These are phyloP conservation scores for Danio choprae DNA, from an alignment of 2,797 vertebrate species.

Conservation along the genomic window DNA sequence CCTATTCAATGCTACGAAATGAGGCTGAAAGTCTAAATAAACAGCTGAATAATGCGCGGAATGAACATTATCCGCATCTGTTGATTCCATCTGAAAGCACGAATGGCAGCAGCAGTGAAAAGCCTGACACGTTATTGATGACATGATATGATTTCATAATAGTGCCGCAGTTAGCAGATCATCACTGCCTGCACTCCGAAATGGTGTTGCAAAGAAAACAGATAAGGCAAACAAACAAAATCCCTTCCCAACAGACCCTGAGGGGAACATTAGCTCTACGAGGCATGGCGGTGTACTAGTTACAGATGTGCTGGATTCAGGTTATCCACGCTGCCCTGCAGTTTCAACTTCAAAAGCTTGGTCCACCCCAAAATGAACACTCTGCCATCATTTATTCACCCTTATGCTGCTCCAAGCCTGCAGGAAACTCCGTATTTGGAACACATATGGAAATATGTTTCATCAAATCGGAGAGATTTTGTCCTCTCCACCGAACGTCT, in stretches of 20 bases:
- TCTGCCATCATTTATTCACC: too few species aligned
- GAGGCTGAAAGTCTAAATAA: slow-evolving; percentile 31
- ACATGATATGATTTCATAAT: slow-evolving; percentile 45
- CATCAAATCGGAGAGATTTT: too few species aligned
- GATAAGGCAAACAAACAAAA: slow-evolving; percentile 21
- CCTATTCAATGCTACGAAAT: background rate
- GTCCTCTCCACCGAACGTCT: too few species aligned
- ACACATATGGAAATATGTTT: too few species aligned
- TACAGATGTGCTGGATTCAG: slow-evolving; percentile 7
- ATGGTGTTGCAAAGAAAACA: slow-evolving; percentile 17
- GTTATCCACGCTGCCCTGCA: slow-evolving; percentile 1
- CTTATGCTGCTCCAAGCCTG: too few species aligned
- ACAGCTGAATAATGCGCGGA: background rate
- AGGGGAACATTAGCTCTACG: slow-evolving; percentile 32
- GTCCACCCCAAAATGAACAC: too few species aligned
- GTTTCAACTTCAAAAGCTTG: background rate
- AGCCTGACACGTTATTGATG: slow-evolving; percentile 32
- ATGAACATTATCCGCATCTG: slow-evolving; percentile 38
- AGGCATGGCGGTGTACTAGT: slow-evolving; percentile 7
- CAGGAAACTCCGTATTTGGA: too few species aligned
- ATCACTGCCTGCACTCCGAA: slow-evolving; percentile 24
- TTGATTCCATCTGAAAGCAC: slow-evolving; percentile 20
- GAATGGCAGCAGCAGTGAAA: slow-evolving; percentile 25
- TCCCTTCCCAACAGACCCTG: slow-evolving; percentile 33
- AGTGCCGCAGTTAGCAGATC: slow-evolving; percentile 31